Conservation (phyloP, 2,888 invertebrate genomes). For the Bombylius major region DNA sequence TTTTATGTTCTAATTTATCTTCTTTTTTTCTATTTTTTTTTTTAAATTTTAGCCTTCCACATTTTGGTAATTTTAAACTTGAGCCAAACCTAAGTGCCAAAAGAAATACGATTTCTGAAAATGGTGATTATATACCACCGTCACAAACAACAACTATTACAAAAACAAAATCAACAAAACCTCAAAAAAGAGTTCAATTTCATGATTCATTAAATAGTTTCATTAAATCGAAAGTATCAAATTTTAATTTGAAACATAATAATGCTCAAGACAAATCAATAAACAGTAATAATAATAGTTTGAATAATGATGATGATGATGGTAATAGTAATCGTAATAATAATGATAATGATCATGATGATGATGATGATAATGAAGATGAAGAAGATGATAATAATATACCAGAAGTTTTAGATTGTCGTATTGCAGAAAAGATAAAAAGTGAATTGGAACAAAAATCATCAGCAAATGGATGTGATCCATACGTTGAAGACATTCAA, state of each 20-base stretch:
- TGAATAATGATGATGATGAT: conserved; percentile 4
- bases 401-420: conserved; percentile 35
- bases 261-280: conserved; percentile 25
- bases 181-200: conserved; percentile 32
- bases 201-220: conserved; percentile 30
- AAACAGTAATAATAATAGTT: conserved; percentile 14
- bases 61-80: conserved; percentile 34
- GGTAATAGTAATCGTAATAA: conserved; percentile 10
- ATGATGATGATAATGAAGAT: conserved; percentile 16
- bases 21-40: too few relatives aligned
- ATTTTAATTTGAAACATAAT: conserved; percentile 27
- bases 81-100: conserved; percentile 34
- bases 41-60: conserved; percentile 24
- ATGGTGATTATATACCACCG: conserved; percentile 12
- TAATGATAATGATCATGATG: conserved; percentile 5
- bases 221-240: conserved; percentile 20
- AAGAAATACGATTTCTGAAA: conserved; percentile 23
- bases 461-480: conserved; percentile 17
- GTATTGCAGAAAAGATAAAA: conserved; percentile 37
- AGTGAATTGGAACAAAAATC: conserved; percentile 32
- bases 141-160: background rate
- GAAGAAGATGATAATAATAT: conserved; percentile 22
- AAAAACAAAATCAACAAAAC: conserved; percentile 9
- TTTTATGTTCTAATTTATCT: too few relatives aligned
- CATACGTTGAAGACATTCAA: conserved; percentile 7